phyloP scores from a whole-genome alignment of 2,113 vertebrate species.

The Caranx melampygus region DNA sequence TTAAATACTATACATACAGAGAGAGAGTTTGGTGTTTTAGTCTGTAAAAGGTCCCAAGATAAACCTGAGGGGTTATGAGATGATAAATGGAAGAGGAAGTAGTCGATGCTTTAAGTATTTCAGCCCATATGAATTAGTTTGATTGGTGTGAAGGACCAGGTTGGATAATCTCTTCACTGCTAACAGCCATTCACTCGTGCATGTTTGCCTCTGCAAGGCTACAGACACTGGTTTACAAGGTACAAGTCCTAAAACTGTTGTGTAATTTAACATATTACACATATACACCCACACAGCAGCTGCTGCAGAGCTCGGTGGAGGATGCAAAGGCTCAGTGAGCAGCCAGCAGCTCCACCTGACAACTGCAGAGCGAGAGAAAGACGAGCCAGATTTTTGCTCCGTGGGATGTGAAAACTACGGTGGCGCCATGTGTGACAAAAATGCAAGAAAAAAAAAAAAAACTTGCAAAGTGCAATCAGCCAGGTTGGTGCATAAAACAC shows the following conservation, averaged over 20 bases:
- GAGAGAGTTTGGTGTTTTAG: no score
- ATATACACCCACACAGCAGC: neutral
- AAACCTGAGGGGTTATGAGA: no score
- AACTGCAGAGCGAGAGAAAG: constrained; percentile 17
- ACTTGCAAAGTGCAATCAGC: constrained; percentile 22
- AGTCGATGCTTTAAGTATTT: no score
- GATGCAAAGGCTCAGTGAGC: constrained; percentile 13
- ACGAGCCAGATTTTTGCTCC: constrained; percentile 11
- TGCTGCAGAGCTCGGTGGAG: constrained; percentile 18
- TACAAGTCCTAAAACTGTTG: neutral
- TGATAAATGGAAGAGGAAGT: no score
- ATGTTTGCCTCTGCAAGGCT: neutral
- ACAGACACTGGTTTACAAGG: neutral
- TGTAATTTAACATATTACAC: neutral
- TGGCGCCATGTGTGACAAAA: constrained; percentile 35
- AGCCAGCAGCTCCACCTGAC: constrained; percentile 32
- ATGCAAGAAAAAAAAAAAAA: constrained; percentile 10
- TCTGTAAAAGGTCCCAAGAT: no score
- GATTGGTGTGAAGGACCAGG: no score
- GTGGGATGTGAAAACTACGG: constrained; percentile 32
- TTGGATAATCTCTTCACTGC: no score
- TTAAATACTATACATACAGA: no score
- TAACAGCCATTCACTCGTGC: no score
- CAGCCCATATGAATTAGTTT: no score
- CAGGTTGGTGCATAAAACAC: neutral